phyloP scores from a whole-genome alignment of 1,140 invertebrate genomes.

The Hycleus cichorii region DNA sequence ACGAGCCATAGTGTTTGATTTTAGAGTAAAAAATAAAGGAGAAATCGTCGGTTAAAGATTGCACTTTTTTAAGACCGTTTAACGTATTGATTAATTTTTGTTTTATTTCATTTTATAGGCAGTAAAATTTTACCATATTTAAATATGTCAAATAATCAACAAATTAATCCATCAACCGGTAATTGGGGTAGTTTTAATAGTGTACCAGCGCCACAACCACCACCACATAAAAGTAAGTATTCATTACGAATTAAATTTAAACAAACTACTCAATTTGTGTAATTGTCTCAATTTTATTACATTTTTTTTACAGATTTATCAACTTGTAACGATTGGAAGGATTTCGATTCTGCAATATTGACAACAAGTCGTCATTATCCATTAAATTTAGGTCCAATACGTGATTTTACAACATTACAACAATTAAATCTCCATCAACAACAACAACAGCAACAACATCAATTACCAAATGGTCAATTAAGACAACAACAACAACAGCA shows the following conservation, averaged over 20 bases:
- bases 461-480: constrained; percentile 28
- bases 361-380: constrained; percentile 55
- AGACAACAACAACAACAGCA: constrained; percentile 33
- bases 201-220: constrained; percentile 24
- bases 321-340: constrained; percentile 68
- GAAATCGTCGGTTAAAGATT: neutral
- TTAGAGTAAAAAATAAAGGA: neutral
- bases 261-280: too few relatives aligned
- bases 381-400: constrained; percentile 33
- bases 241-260: neutral
- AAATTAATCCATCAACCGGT: constrained; percentile 32
- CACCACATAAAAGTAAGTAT: constrained; percentile 37
- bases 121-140: constrained; percentile 44
- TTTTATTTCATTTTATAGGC: constrained; percentile 31
- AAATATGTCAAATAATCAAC: constrained; percentile 40
- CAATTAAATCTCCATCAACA: constrained; percentile 16
- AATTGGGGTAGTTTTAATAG: constrained; percentile 39
- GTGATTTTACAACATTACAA: constrained; percentile 18
- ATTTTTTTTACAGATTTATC: constrained; percentile 40
- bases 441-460: constrained; percentile 32
- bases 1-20: too few relatives aligned
- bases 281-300: neutral
- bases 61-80: neutral
- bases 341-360: constrained; percentile 80
- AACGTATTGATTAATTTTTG: neutral